Base-by-base conservation (phyloP, 2,113 vertebrate genomes). In the Cyanoliseus patagonus region DNA sequence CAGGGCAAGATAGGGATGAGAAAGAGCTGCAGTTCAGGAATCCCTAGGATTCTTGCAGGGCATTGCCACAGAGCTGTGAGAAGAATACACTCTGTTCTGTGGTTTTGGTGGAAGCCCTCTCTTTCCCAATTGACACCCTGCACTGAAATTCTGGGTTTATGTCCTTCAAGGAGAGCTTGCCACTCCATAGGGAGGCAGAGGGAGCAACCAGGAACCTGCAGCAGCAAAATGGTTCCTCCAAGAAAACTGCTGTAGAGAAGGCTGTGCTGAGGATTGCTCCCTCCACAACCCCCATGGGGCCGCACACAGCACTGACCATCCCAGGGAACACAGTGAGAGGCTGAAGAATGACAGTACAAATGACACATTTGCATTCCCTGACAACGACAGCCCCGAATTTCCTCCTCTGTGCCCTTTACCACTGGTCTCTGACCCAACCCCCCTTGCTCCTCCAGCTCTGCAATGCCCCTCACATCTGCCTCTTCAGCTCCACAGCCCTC, bases 221-320 rank as follows among this genome's bases (percentile, higher is more conserved):
- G 90, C 49, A 96, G 44, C 73, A 93, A 93, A 93, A 96, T 89
- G 90, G 86, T 94, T 93, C 92, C 92, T 55, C 20, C 6, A 3
- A 3, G 46, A 87, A 70, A 90, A 10, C 9, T 44, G 15, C 88
- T 73, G 83, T 78, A 89, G 64, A 64, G 83, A 51, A 61, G 49
- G 44, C 79, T 86, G 66, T 52, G 87, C 84, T 77, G 85, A 83
- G 57, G 72, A 73, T 67, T 4, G 1, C 22, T 76, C 28, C 69
- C 52, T 93, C 66, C 63, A 78, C 62, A 84, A 39, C 61, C 20
- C 47, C n/a, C 2, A 14, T 9, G 33, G 66, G 73, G 64, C 30
- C 22, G 30, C 47, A 68, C 33, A 46, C 6, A 88, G 75, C 64
- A 62, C 41, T 66, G 52, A 67, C 42, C 12, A 2, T 17, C 62